A percentile compares a stretch with the other conserved stretches of the same genome.
phyloP scores from a whole-genome alignment of 2,113 vertebrate species.

The Phaethornis superciliosus region DNA sequence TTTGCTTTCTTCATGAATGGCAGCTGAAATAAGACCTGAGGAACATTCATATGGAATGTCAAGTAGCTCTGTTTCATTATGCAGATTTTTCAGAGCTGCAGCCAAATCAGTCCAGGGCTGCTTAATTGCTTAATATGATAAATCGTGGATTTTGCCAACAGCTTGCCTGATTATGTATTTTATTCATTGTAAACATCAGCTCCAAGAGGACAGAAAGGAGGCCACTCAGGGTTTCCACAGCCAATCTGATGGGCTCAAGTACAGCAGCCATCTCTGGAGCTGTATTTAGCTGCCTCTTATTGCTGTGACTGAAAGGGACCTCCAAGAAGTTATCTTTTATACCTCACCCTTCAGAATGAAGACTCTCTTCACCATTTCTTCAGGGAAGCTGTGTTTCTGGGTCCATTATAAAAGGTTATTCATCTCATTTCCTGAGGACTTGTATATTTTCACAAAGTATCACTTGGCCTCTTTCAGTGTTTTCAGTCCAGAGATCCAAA shows the following conservation, averaged over 20 bases:
- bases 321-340: constrained; percentile 2
- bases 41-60: constrained; percentile 13
- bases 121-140: constrained; percentile 46
- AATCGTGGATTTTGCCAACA: constrained; percentile 34
- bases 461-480: not conserved
- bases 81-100: constrained; percentile 9
- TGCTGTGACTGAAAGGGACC: not conserved
- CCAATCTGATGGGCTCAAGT: constrained; percentile 44
- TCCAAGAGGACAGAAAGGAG: not conserved
- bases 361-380: not conserved
- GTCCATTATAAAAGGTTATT: not conserved
- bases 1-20: not conserved
- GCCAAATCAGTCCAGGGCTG: not conserved
- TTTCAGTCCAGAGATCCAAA: not conserved
- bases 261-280: not conserved
- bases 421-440: not conserved
- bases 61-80: constrained; percentile 15
- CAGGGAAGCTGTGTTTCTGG: not conserved
- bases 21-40: not conserved
- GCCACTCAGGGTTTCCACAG: not conserved
- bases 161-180: constrained; percentile 47
- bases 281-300: constrained; percentile 5
- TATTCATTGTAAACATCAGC: constrained; percentile 23
- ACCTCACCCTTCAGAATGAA: not conserved
- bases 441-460: not conserved